Conservation (phyloP, 2,888 invertebrate species). For the Glyphotaelius pellucidus region DNA sequence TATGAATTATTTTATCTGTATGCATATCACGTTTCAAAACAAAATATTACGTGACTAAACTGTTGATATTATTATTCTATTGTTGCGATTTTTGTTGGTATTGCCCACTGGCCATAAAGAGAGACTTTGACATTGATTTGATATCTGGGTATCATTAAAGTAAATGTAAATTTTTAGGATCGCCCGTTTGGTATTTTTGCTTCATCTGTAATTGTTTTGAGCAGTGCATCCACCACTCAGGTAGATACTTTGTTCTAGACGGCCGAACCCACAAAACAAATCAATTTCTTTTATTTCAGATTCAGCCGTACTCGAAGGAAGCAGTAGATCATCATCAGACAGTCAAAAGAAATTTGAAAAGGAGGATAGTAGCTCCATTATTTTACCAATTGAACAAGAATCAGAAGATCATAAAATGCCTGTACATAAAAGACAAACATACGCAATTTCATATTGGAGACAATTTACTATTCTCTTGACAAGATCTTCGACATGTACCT, state of each 20-base stretch:
- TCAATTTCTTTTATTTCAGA: not conserved
- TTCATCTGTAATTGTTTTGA: too few relatives aligned
- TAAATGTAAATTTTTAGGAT: not conserved
- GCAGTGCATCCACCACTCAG: too few relatives aligned
- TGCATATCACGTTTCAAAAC: not conserved
- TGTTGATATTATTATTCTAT: not conserved
- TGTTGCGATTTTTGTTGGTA: not conserved
- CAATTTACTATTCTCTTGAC: constrained; percentile 75
- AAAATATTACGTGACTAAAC: not conserved
- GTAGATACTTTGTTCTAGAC: not conserved
- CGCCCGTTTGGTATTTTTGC: not conserved
- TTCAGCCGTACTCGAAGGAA: constrained; percentile 7
- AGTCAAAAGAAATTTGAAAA: constrained; percentile 30
- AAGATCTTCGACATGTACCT: constrained; percentile 72
- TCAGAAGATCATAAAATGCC: not conserved
- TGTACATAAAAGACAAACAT: not conserved
- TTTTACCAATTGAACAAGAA: constrained; percentile 10
- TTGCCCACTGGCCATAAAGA: not conserved
- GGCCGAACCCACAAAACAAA: not conserved
- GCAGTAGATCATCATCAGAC: constrained; percentile 35
- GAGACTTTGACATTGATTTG: not conserved
- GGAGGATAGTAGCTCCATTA: not conserved
- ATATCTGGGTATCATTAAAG: not conserved
- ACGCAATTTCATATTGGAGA: constrained; percentile 70
- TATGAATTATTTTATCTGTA: not conserved